Conservation (phyloP, 2,888 invertebrate genomes). For the Strigamia maritima region DNA sequence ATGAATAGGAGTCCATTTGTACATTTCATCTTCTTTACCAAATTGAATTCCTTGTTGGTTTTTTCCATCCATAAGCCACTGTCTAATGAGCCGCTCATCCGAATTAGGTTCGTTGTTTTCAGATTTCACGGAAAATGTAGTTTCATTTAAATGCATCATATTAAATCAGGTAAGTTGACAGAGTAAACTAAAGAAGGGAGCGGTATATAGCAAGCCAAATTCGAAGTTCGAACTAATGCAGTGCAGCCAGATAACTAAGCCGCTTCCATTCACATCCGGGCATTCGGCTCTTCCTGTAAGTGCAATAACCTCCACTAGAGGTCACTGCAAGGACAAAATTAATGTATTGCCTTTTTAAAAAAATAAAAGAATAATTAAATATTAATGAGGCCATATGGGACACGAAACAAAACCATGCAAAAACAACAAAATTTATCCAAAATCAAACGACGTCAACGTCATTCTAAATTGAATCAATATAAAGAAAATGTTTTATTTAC, state of each 20-base stretch:
- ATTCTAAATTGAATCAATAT: too few species aligned
- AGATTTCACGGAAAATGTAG: background rate
- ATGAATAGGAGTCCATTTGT: background rate
- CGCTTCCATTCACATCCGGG: conserved; percentile 15
- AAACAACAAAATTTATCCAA: too few species aligned
- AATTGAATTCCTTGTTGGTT: background rate
- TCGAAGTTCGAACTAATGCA: background rate
- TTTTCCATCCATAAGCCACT: conserved; percentile 6
- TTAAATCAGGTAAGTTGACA: background rate
- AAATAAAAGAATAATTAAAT: too few species aligned
- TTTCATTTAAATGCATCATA: background rate
- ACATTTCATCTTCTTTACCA: background rate
- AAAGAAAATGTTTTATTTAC: too few species aligned
- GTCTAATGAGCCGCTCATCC: background rate
- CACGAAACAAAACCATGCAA: too few species aligned
- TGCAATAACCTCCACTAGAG: conserved; percentile 2
- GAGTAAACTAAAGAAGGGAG: background rate
- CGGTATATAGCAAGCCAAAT: background rate
- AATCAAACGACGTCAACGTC: too few species aligned
- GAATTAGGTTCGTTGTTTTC: background rate
- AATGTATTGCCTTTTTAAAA: background rate
- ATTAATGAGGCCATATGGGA: too few species aligned
- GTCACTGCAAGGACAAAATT: conserved; percentile 10
- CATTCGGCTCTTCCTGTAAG: background rate
- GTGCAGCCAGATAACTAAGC: conserved; percentile 4